Percentiles rank a stretch among this genome's conserved stretches.
Conservation (phyloP, 2,888 invertebrate species). For the Steinernema hermaphroditum region DNA sequence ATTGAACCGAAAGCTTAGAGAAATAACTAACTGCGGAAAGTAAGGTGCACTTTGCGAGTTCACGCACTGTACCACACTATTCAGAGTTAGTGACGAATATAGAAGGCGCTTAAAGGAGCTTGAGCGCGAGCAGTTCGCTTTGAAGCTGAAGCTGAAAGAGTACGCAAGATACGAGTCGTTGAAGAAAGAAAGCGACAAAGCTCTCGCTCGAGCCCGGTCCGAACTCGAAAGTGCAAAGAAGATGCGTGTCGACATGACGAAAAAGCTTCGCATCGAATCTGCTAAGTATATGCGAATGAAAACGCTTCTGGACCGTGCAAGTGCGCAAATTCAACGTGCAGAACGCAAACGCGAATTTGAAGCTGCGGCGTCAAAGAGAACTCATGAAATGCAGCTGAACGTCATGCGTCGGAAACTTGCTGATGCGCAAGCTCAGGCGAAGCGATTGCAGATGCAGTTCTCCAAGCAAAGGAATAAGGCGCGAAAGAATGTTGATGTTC, state of each 20-base stretch:
- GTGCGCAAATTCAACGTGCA: constrained; percentile 46
- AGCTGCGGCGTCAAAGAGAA: constrained; percentile 38
- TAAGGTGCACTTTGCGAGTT: neutral
- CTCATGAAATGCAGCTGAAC: constrained; percentile 44
- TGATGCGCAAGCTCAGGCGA: neutral
- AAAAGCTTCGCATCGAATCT: constrained; percentile 44
- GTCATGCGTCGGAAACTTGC: constrained; percentile 35
- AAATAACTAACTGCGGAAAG: constrained; percentile 6
- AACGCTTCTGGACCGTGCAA: constrained; percentile 43
- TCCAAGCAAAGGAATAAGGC: neutral
- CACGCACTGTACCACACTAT: neutral
- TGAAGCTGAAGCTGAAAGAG: constrained; percentile 28
- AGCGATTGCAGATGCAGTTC: constrained; percentile 12
- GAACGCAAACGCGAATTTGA: constrained; percentile 48
- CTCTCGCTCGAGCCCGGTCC: neutral
- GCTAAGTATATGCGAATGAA: constrained; percentile 44
- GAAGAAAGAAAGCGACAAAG: constrained; percentile 20
- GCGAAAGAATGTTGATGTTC: neutral
- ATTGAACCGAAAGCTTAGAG: neutral
- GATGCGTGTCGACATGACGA: constrained; percentile 42
- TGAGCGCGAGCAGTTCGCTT: constrained; percentile 22
- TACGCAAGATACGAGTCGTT: neutral
- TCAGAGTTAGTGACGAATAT: neutral
- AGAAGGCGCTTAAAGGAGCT: neutral
- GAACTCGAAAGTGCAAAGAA: constrained; percentile 19